A percentile compares a stretch with the other conserved stretches of the same genome.
Conservation (phyloP, 1,140 invertebrate genomes). For the Psilanteris sp. region DNA sequence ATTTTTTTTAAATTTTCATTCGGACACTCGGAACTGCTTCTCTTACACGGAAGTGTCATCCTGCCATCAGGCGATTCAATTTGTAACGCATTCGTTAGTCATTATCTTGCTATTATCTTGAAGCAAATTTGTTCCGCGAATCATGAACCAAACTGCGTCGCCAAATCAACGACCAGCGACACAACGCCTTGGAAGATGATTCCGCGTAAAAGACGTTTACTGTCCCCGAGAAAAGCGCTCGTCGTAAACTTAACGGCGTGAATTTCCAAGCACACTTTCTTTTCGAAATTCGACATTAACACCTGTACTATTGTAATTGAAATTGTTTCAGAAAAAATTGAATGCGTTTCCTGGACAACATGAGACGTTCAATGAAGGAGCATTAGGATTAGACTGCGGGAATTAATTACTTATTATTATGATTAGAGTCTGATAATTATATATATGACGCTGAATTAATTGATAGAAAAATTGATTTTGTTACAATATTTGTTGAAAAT, state of each 20-base stretch:
- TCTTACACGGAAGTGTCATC: slow-evolving; percentile 25
- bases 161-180: slow-evolving; percentile 58
- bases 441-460: too few relatives aligned
- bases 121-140: slow-evolving; percentile 66
- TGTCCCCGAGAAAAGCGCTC: slow-evolving; percentile 35
- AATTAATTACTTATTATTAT: too few relatives aligned
- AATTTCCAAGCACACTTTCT: slow-evolving; percentile 31
- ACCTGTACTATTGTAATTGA: slow-evolving; percentile 14
- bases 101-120: slow-evolving; percentile 63
- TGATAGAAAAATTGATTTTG: too few relatives aligned
- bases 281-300: slow-evolving; percentile 27
- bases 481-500: too few relatives aligned
- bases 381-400: too few relatives aligned
- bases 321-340: background rate
- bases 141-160: slow-evolving; percentile 63
- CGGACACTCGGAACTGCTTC: slow-evolving; percentile 3
- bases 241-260: slow-evolving; percentile 37
- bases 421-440: too few relatives aligned
- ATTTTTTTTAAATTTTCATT: slow-evolving; percentile 2
- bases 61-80: slow-evolving; percentile 57
- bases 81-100: slow-evolving; percentile 50
- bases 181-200: slow-evolving; percentile 22
- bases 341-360: too few relatives aligned
- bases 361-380: too few relatives aligned
- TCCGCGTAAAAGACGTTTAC: slow-evolving; percentile 19